Conservation (phyloP, 2,888 invertebrate species). For the Diaphora mendica region DNA sequence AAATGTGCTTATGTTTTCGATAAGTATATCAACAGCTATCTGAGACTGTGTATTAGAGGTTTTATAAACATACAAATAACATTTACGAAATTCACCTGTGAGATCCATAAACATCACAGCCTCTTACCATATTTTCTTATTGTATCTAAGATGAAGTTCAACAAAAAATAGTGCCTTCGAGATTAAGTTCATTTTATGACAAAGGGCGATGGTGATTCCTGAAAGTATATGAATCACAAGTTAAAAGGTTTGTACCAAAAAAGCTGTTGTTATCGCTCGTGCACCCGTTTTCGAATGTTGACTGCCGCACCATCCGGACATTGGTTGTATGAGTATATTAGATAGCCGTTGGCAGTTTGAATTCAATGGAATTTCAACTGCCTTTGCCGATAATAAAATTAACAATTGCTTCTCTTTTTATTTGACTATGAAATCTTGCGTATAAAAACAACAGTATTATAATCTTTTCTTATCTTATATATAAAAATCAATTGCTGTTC, state of each 20-base stretch:
- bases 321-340: neutral
- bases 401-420: neutral
- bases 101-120: constrained; percentile 30
- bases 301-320: neutral
- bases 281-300: too few relatives aligned
- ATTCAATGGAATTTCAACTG: neutral
- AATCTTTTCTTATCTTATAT: too few relatives aligned
- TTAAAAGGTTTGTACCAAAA: constrained; percentile 46
- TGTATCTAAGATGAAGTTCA: constrained; percentile 25
- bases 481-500: too few relatives aligned
- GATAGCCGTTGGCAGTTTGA: neutral
- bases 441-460: neutral
- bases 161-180: constrained; percentile 38
- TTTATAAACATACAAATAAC: neutral
- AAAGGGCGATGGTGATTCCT: constrained; percentile 36
- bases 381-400: neutral
- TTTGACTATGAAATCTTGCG: too few relatives aligned
- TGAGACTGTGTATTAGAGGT: neutral
- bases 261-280: constrained; percentile 8
- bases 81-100: constrained; percentile 33
- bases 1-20: neutral
- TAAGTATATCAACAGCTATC: neutral
- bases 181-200: constrained; percentile 26
- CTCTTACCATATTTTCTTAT: constrained; percentile 46
- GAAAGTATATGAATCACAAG: constrained; percentile 44